These are phyloP conservation scores for Syngnathus floridae DNA, from an alignment of 2,113 vertebrate genomes.

Conservation along the genomic window DNA sequence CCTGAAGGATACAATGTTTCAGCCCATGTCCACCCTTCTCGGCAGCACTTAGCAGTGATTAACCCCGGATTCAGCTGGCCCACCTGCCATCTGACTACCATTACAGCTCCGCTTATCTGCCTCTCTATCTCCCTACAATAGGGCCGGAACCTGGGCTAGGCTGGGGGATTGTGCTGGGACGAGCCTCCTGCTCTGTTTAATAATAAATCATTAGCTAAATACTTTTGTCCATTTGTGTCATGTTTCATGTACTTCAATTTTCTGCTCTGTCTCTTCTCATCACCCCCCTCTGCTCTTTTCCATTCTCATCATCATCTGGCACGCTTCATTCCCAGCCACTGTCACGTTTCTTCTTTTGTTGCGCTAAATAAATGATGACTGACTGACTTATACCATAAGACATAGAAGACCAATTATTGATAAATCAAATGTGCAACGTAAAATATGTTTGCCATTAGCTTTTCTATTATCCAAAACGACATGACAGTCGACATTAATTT, in stretches of 20 bases:
- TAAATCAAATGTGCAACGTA: slow-evolving; percentile 5
- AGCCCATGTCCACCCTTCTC: slow-evolving; percentile 60
- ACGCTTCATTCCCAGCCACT: slow-evolving; percentile 26
- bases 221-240: slow-evolving; percentile 78
- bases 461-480: slow-evolving; percentile 5
- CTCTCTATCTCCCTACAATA: slow-evolving; percentile 72
- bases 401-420: slow-evolving; percentile 3
- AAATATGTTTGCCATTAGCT: slow-evolving; percentile 2
- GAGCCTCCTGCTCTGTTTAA: slow-evolving; percentile 67
- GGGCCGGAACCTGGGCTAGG: slow-evolving; percentile 56
- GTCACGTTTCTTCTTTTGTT: slow-evolving; percentile 4
- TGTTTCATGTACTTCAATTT: slow-evolving; percentile 76
- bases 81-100: slow-evolving; percentile 78
- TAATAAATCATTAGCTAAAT: slow-evolving; percentile 81
- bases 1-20: slow-evolving; percentile 66
- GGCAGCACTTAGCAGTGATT: slow-evolving; percentile 79
- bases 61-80: slow-evolving; percentile 67
- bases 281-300: slow-evolving; percentile 9
- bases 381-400: slow-evolving; percentile 14
- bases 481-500: slow-evolving; percentile 14
- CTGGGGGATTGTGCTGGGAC: slow-evolving; percentile 48
- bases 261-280: slow-evolving; percentile 62
- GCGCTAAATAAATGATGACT: background rate
- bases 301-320: slow-evolving; percentile 28
- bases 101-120: slow-evolving; percentile 71